phyloP scores from a whole-genome alignment of 2,113 vertebrate species.

The Centropristis striata region DNA sequence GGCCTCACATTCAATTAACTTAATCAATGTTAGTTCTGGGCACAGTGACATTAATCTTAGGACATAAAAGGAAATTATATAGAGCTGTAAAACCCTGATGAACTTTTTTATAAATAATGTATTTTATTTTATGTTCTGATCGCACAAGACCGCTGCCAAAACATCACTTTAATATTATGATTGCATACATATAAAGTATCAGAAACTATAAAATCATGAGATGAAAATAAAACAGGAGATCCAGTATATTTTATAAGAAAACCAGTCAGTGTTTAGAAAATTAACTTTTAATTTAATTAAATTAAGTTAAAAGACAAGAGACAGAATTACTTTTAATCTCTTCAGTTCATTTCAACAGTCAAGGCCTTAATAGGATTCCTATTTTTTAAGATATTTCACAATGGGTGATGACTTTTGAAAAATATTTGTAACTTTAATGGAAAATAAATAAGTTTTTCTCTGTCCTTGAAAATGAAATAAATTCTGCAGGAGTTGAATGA shows the following conservation, averaged over 20 bases:
- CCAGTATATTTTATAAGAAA: slow-evolving; percentile 5
- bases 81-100: slow-evolving; percentile 43
- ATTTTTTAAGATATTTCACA: not conserved
- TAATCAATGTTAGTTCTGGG: slow-evolving; percentile 66
- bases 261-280: not conserved
- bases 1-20: slow-evolving; percentile 60
- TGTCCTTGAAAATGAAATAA: not conserved
- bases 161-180: slow-evolving; percentile 53
- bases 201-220: slow-evolving; percentile 17
- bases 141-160: slow-evolving; percentile 36
- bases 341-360: not conserved
- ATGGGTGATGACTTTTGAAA: not conserved
- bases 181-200: slow-evolving; percentile 33
- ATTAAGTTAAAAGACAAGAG: not conserved
- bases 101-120: slow-evolving; percentile 44
- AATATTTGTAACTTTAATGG: not conserved
- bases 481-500: not conserved
- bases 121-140: slow-evolving; percentile 47
- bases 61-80: slow-evolving; percentile 49
- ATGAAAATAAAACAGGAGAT: not conserved
- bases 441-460: not conserved
- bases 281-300: not conserved
- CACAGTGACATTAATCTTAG: slow-evolving; percentile 48
- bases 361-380: not conserved
- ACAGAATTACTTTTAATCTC: not conserved